Base-by-base conservation (phyloP, 2,113 vertebrate species). In the Chaetops frenatus region DNA sequence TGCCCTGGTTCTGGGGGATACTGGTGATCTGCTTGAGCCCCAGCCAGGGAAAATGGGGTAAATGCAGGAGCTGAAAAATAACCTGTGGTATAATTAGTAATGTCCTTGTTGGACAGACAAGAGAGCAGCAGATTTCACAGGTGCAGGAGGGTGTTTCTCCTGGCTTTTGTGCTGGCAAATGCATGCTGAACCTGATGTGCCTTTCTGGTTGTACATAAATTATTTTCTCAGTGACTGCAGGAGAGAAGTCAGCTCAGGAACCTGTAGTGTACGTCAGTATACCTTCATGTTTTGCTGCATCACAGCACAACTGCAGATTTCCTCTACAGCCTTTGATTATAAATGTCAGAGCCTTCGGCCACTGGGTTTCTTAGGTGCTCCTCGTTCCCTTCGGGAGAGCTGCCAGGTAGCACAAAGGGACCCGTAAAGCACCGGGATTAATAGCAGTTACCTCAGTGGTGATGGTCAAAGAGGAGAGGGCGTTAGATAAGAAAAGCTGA, bases 331-430 rank as follows among this genome's bases (percentile, higher is more conserved):
- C 54, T 66, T 7, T 2, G 11, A 53, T 27, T 82, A 36, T 36
- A 82, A 73, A 47, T 9, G n/a, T 14, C 57, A 31, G 8, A 1
- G 8, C 17, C 36, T 92, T 51, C 24, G 10, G 42, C 51, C 64
- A 20, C 2, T 15, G 2, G 19, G 10, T 58, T 81, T 36, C 58
- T 25, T 9, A 61, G 50, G 21, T 42, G 58, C 10, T 50, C 25
- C 50, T 54, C 45, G 9, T n/a, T 16, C 16, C 35, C 44, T 45
- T 77, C 3, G 28, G 92, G 92, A 95, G 81, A 77, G 74, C 50
- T 92, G 88, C 90, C 88, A 88, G 90, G 82, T 73, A 92, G 76
- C 94, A 92, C 64, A 86, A 88, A 82, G 91, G 94, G 79, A 96
- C 92, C 79, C 57, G 31, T 60, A 92, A 93, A 93, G 92, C 86